phyloP scores from a whole-genome alignment of 2,888 invertebrate species.

The Cheilosia soror region DNA sequence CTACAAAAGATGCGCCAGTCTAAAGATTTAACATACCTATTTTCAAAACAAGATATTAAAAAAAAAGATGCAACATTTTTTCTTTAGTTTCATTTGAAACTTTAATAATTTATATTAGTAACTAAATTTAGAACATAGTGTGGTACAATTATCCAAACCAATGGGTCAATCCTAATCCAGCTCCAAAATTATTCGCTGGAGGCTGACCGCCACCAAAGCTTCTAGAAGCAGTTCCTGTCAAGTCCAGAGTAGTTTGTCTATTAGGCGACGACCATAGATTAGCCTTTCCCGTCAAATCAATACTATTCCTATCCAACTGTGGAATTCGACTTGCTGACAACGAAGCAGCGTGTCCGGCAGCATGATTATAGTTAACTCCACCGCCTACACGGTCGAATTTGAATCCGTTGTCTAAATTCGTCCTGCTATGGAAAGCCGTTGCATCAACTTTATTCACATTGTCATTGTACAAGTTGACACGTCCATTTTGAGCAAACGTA shows the following conservation, averaged over 20 bases:
- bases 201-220: constrained; percentile 28
- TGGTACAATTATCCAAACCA: constrained; percentile 33
- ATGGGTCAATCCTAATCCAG: constrained; percentile 76
- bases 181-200: constrained; percentile 64
- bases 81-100: background rate
- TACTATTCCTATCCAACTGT: constrained; percentile 77
- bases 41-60: no score
- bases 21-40: no score
- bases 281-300: constrained; percentile 77
- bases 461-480: constrained; percentile 77
- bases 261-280: constrained; percentile 72
- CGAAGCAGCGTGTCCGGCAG: constrained; percentile 78
- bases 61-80: no score
- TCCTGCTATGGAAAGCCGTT: constrained; percentile 78
- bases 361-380: constrained; percentile 77
- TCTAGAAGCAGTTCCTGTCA: constrained; percentile 37
- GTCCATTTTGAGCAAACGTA: constrained; percentile 76
- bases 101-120: no score
- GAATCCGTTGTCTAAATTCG: constrained; percentile 76
- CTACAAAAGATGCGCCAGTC: no score
- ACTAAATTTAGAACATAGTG: no score
- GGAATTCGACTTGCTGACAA: constrained; percentile 79
- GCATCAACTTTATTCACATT: constrained; percentile 76
- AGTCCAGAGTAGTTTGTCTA: constrained; percentile 22
- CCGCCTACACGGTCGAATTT: constrained; percentile 77